Base-by-base conservation (phyloP, 2,888 invertebrate species). In the Mythimna pallens region DNA sequence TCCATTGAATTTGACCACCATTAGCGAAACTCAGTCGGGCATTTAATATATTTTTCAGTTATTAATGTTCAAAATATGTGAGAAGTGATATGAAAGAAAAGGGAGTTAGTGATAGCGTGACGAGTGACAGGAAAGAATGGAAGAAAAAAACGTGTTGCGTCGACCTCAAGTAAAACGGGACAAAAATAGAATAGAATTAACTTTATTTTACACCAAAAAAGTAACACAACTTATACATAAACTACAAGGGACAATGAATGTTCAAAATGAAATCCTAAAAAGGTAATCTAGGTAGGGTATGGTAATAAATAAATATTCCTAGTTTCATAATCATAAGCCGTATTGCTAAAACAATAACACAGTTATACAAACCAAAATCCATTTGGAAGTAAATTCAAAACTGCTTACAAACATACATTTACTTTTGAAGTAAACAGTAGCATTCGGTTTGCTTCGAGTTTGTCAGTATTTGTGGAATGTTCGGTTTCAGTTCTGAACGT, bases 351-450 rank as follows among this genome's bases (percentile, higher is more conserved):
- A 65, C 57, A 76, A 65, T 57, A 76, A 62, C 47, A 55, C n/a
- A 22, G 20, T 36, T 57, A 47, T 30, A n/a, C 52, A 43, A 65
- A 65, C 54, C 43, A 30, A 65, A 76, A 71, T 62, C 43, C 65
- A 76, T 71, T 72, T 63, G 14, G 43, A 36, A 73, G 73, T 34
- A 61, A 62, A 63, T 63, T 55, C 52, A 22, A 50, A 78, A 78
- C 66, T 75, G 66, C 63, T 76, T 69, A 70, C 65, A 67, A 73
- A 65, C 66, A 66, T 54, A 77, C 43, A 59, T 80, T 80, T 73
- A 76, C 80, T 80, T 76, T 52, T 14, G 66, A 80, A 80, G 73
- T 69, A 76, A 80, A 80, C 68, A 66, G 72, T 52, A 25, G 78
- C 73, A 65, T 76, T 65, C n/a, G 52, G 65, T 57, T 77, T 64